Conservation (phyloP, 2,113 vertebrate genomes). For the Euleptes europaea region DNA sequence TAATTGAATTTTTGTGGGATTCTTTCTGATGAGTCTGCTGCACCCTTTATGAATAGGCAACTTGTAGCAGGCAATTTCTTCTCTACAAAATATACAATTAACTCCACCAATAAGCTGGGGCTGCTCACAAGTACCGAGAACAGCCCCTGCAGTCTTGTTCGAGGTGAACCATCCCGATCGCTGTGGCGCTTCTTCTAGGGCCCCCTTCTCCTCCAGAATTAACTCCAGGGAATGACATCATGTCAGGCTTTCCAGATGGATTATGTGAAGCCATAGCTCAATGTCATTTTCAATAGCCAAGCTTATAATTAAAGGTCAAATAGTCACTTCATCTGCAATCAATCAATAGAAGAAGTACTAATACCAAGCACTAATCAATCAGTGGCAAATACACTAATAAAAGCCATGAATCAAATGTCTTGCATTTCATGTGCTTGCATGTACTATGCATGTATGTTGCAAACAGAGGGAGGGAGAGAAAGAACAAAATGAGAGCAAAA, state of each 20-base stretch:
- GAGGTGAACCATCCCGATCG: conserved; percentile 65
- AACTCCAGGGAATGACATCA: conserved; percentile 88
- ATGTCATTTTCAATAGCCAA: conserved; percentile 87
- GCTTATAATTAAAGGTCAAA: conserved; percentile 98
- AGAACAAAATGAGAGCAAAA: conserved; percentile 55
- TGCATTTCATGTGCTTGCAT: conserved; percentile 75
- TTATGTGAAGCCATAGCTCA: conserved; percentile 87
- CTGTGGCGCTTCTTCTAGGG: conserved; percentile 71
- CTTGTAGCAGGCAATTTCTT: conserved; percentile 1
- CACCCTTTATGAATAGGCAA: conserved; percentile 31
- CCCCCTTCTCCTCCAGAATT: conserved; percentile 73
- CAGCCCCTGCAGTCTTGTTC: conserved; percentile 59
- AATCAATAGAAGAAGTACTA: conserved; percentile 95
- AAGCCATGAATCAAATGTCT: conserved; percentile 95
- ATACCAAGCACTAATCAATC: conserved; percentile 85
- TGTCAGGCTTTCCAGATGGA: conserved; percentile 88
- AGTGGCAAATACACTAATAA: conserved; percentile 96
- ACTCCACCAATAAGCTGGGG: neutral
- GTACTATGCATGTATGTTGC: conserved; percentile 50
- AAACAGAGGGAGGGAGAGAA: conserved; percentile 47
- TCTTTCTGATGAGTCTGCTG: neutral
- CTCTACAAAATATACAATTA: conserved; percentile 38
- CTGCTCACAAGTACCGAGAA: conserved; percentile 47
- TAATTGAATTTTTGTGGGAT: neutral
- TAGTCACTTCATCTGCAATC: conserved; percentile 97